Evolutionary conservation across 1,140 invertebrate species (phyloP).

Genomic region (Atta cephalotes): DNA sequence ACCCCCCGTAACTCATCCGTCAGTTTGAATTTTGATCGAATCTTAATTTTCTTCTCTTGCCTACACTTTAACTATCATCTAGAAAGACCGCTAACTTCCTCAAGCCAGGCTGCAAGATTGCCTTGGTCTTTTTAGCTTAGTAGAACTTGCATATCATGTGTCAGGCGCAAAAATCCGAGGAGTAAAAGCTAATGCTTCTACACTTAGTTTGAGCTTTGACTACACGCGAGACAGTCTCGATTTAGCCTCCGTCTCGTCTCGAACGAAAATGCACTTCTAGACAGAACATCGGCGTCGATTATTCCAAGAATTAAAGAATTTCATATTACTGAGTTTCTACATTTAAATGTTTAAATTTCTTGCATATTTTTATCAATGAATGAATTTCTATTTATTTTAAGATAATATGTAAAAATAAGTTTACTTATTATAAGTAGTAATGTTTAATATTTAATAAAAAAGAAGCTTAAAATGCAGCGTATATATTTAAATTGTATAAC

Average conservation of each 20-base stretch:
- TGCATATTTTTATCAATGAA: not conserved
- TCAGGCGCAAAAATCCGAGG: constrained; percentile 40
- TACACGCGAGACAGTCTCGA: constrained; percentile 56
- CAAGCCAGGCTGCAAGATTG: not conserved
- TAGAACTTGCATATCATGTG: constrained; percentile 55
- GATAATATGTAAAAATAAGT: not conserved
- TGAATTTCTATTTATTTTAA: not conserved
- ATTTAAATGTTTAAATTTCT: not conserved
- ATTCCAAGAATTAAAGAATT: not conserved
- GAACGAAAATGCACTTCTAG: not conserved
- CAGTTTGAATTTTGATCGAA: not conserved
- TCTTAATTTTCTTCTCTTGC: not conserved
- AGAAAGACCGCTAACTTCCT: constrained; percentile 14
- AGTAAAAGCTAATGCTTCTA: constrained; percentile 53
- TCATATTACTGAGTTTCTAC: not conserved
- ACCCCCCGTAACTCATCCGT: not conserved
- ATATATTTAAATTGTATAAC: not conserved
- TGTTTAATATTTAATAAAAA: not conserved
- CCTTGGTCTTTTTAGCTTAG: constrained; percentile 34
- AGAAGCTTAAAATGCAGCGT: not conserved
- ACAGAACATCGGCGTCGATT: constrained; percentile 11
- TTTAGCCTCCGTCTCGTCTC: constrained; percentile 42
- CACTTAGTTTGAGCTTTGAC: constrained; percentile 53
- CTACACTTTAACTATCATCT: constrained; percentile 14
- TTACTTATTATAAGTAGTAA: not conserved